Conservation (phyloP, 2,113 vertebrate species). For the Brienomyrus brachyistius region DNA sequence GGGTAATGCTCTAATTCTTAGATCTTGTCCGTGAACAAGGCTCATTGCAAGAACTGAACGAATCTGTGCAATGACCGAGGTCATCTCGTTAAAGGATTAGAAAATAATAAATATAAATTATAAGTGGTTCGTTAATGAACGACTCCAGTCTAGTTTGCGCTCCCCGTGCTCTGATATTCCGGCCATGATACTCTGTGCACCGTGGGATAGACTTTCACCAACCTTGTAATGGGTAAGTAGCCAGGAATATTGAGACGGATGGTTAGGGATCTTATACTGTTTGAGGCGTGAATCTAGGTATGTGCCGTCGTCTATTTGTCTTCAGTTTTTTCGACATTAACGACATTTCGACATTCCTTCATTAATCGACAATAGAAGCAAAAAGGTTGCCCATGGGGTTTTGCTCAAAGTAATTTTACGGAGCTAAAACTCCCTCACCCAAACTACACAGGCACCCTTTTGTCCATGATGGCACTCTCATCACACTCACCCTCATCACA, state of each 20-base stretch:
- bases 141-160: no score
- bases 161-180: no score
- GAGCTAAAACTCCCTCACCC: not conserved
- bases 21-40: not conserved
- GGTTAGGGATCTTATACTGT: not conserved
- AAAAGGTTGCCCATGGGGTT: not conserved
- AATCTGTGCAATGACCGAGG: not conserved
- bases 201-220: no score
- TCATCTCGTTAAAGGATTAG: no score
- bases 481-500: no score
- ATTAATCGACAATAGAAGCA: not conserved
- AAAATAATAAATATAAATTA: no score
- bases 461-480: no score
- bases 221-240: not conserved
- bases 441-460: not conserved
- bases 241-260: not conserved
- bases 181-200: no score
- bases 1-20: not conserved
- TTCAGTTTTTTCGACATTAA: not conserved
- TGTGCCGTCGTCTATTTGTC: not conserved
- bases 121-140: not conserved
- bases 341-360: no score
- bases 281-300: not conserved
- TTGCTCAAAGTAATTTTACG: not conserved
- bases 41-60: not conserved